Evolutionary conservation across 2,113 vertebrate species (phyloP), one percentile per base, ranked within the genome.

Genomic region (Cettia cetti): DNA sequence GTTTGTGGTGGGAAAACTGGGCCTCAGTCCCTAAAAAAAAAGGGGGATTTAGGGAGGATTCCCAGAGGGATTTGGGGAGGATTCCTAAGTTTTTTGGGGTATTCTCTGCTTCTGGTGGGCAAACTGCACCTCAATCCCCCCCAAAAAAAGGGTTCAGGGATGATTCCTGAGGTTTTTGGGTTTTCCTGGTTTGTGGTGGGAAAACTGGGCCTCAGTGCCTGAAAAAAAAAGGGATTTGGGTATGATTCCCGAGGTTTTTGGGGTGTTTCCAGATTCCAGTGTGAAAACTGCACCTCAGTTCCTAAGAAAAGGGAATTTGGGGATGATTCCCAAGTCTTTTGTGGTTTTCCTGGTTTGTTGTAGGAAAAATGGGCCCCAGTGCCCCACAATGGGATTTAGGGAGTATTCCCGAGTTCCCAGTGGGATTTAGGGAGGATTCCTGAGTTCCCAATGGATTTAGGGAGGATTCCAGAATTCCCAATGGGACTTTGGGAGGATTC

Each of bases 331-430:
- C 16, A 0, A 4, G 9, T 30, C 47, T 35, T 47, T 47, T 7
- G 56, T 24, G 23, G 12, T 49, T 49, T 49, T 49, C 47, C 47
- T 49, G 47, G 23, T 49, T 24, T 49, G 47, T 24, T 23, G 47
- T 14, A 3, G 47, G 47, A 49, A 49, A 49, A 49, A 11, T 14
- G 47, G 47, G 23, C 23, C 47, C 9, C 47, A 26, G 8, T 50
- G 27, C 18, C 13, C 3, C 0, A 3, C 28, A 35, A 6, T 4
- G 31, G 59, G 14, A 1, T 57, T 79, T 45, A 40, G 39, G 39
- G 39, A 40, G 10, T 10, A 40, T 40, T 40, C 39, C 39, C 39
- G 13, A 40, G 39, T 40, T 40, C 39, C 39, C 39, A 42, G 13
- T 40, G 40, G 40, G 40, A 40, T 40, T 13, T 40, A 12, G 47